Evolutionary conservation across 1,140 invertebrate species (phyloP).

Genomic region (Propsilocerus akamusi): DNA sequence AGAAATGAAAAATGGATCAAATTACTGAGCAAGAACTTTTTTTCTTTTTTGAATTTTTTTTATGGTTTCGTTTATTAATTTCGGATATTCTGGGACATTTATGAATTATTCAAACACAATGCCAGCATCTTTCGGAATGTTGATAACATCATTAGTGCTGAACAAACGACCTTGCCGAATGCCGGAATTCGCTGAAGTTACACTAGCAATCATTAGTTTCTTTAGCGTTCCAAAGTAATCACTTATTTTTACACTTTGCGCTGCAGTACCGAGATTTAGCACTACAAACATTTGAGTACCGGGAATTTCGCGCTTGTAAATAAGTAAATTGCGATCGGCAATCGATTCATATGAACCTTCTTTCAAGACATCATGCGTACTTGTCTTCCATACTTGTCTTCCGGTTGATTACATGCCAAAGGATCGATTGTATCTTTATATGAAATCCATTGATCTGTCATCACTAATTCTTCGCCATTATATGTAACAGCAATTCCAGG

Average conservation of each 20-base stretch:
- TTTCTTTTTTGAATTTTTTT: too few relatives aligned
- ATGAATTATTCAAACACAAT: not conserved
- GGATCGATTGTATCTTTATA: slow-evolving; percentile 25
- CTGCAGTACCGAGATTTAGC: slow-evolving; percentile 13
- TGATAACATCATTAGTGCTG: not conserved
- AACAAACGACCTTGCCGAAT: not conserved
- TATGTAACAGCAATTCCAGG: slow-evolving; percentile 38
- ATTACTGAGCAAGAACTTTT: too few relatives aligned
- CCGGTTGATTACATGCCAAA: slow-evolving; percentile 24
- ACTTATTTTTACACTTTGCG: slow-evolving; percentile 13
- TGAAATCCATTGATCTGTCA: slow-evolving; percentile 40
- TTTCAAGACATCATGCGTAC: not conserved
- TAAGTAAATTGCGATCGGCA: not conserved
- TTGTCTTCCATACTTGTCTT: slow-evolving; percentile 19
- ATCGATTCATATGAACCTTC: slow-evolving; percentile 1
- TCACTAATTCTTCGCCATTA: slow-evolving; percentile 53
- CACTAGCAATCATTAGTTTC: not conserved
- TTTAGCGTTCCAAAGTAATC: slow-evolving; percentile 12
- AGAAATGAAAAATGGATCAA: too few relatives aligned
- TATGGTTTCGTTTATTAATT: too few relatives aligned
- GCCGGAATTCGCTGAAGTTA: not conserved
- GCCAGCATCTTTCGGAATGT: not conserved
- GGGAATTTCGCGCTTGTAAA: not conserved
- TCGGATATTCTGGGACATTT: too few relatives aligned
- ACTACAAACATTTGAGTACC: slow-evolving; percentile 8